Evolutionary conservation across 2,113 vertebrate genomes (phyloP), one percentile per base, ranked within the genome.

Genomic region (Megaceryle torquata): DNA sequence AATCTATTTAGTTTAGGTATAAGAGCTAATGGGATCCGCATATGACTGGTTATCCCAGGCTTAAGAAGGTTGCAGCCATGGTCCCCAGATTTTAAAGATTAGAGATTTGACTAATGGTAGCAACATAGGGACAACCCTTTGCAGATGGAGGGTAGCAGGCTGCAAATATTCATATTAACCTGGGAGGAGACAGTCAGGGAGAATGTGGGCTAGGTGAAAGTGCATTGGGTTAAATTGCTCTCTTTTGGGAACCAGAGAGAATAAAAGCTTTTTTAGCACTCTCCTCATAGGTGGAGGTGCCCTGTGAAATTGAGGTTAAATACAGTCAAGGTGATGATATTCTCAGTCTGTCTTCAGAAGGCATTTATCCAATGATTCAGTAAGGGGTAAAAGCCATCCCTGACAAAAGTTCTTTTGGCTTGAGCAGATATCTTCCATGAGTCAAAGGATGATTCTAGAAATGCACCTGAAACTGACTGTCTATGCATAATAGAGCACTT

Each of bases 31-130:
- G 53, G 19, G 4, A 54, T 69, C 26, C 46, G 51, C 10, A 46
- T 8, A 31, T 8, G 8, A 57, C 8, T 8, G 33, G 8, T 3
- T 6, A 75, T 69, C 39, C 16, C 56, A 53, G 10, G 4, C 2
- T 69, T 69, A 61, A 77, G 59, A 59, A 1, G 10, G 1, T 16
- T 59, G 11, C 5, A 1, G 20, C 4, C 8, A 5, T 5, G 4
- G 46, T 54, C 50, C 12, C 15, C 22, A 65, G 10, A 57, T 51
- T 71, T 82, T 76, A 83, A 65, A 22, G 22, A 5, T 64, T 60
- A 39, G 12, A 43, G 10, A 39, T 43, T 63, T 86, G 24, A 29
- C 12, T 54, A 71, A 63, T 1, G 1, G 44, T 60, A 60, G 6
- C 17, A 79, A 64, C 12, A 18, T 0, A 74, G 9, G 6, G 22